A percentile compares a stretch with the other conserved stretches of the same genome.
Evolutionary conservation across 2,888 invertebrate species (phyloP).

Genomic region (Boloria euphrosyne): DNA sequence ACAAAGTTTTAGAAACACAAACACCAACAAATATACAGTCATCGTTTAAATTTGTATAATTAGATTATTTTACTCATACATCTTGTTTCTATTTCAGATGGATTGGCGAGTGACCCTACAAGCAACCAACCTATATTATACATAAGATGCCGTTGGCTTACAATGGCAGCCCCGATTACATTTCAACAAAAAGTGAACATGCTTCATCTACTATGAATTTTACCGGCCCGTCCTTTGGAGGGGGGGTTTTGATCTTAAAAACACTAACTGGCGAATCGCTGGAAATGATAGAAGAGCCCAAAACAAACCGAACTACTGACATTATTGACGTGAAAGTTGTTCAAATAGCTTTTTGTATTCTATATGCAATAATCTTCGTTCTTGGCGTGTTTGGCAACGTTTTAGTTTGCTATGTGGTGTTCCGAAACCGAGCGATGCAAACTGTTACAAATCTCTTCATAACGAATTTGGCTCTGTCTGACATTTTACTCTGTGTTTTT

Average conservation of each 20-base stretch:
- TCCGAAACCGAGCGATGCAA: conserved; percentile 93
- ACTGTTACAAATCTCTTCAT: conserved; percentile 96
- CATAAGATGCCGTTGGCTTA: conserved; percentile 56
- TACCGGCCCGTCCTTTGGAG: conserved; percentile 59
- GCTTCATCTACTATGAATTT: conserved; percentile 63
- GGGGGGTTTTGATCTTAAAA: conserved; percentile 69
- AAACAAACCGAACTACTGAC: conserved; percentile 73
- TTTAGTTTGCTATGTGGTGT: conserved; percentile 92
- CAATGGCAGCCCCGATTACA: conserved; percentile 50
- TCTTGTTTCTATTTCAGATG: conserved; percentile 57
- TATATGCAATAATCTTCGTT: conserved; percentile 90
- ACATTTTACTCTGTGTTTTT: conserved; percentile 91
- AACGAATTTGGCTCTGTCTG: conserved; percentile 93
- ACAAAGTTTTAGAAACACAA: too few species aligned
- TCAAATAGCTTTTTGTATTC: conserved; percentile 87
- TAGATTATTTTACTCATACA: background rate
- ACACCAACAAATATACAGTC: too few species aligned
- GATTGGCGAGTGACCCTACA: conserved; percentile 49
- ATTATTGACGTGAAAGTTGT: conserved; percentile 85
- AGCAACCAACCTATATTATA: conserved; percentile 26
- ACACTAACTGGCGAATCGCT: conserved; percentile 72
- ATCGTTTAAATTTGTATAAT: background rate
- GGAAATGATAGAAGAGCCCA: conserved; percentile 71
- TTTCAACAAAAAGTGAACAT: conserved; percentile 49
- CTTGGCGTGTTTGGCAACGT: conserved; percentile 91